Percentiles rank a stretch among this genome's conserved stretches.
These are phyloP conservation scores for Eupithecia insigniata DNA, from an alignment of 2,888 invertebrate genomes.

Conservation along the genomic window DNA sequence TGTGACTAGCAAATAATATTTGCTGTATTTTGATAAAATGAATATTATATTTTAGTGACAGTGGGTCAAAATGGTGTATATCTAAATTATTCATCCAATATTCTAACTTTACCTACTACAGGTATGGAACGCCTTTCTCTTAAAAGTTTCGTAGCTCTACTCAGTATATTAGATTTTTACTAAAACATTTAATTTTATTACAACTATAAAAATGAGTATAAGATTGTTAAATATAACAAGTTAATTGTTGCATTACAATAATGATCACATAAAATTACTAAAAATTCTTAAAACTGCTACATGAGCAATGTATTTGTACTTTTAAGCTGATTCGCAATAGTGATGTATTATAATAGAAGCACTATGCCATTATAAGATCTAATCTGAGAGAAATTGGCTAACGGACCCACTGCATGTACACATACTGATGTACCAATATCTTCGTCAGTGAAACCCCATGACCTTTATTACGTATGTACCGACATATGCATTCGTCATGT, in stretches of 20 bases:
- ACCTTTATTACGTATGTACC: constrained; percentile 50
- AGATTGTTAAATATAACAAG: constrained; percentile 59
- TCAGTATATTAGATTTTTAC: constrained; percentile 63
- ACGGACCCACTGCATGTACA: constrained; percentile 66
- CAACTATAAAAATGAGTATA: constrained; percentile 74
- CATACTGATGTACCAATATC: constrained; percentile 54
- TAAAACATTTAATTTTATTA: constrained; percentile 63
- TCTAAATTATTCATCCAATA: constrained; percentile 63
- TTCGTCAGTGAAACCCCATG: constrained; percentile 53
- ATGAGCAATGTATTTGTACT: constrained; percentile 82
- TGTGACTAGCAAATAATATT: constrained; percentile 83
- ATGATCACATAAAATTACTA: constrained; percentile 64
- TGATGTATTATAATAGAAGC: constrained; percentile 56
- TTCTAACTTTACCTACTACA: constrained; percentile 63
- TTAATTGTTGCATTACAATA: constrained; percentile 60
- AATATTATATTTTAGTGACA: constrained; percentile 70
- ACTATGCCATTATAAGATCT: constrained; percentile 66
- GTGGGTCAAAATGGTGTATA: constrained; percentile 67
- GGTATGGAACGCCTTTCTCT: constrained; percentile 68
- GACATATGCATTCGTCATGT: constrained; percentile 66
- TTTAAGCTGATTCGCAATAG: constrained; percentile 62
- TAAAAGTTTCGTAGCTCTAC: constrained; percentile 63
- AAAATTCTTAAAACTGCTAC: constrained; percentile 73
- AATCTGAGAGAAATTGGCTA: constrained; percentile 63
- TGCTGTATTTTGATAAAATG: constrained; percentile 71